These are phyloP conservation scores for Gymnocypris eckloni DNA, from an alignment of 2,797 vertebrate species.

Conservation along the genomic window DNA sequence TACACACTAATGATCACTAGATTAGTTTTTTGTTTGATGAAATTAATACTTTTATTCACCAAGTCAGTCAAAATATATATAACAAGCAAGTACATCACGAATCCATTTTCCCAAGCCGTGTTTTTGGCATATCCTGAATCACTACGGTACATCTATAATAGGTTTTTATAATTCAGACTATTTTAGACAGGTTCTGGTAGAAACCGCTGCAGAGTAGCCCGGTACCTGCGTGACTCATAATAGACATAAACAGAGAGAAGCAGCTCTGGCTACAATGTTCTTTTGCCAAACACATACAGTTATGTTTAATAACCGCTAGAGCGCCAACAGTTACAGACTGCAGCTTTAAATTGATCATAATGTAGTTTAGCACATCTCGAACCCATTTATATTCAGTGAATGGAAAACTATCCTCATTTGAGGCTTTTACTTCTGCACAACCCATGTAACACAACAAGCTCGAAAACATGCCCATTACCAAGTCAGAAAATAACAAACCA, in stretches of 20 bases:
- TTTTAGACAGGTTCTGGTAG: neutral
- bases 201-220: too few relatives aligned
- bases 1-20: neutral
- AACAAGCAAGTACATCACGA: neutral
- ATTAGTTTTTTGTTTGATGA: neutral
- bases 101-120: neutral
- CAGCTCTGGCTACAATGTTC: neutral
- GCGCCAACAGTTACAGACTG: neutral
- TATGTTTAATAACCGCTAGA: too few relatives aligned
- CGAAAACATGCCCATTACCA: conserved; percentile 10
- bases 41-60: neutral
- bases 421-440: conserved; percentile 8
- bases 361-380: neutral
- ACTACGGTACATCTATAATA: neutral
- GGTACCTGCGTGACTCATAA: too few relatives aligned
- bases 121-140: too few relatives aligned
- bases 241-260: neutral
- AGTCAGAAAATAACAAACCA: conserved; percentile 12
- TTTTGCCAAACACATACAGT: neutral
- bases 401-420: neutral
- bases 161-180: neutral
- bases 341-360: neutral
- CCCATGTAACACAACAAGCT: conserved; percentile 12
- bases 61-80: neutral
- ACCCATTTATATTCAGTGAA: neutral